Evolutionary conservation across 2,888 invertebrate species (phyloP), one percentile per base, ranked within the genome.

Genomic region (Lordiphosa andalusiaca): DNA sequence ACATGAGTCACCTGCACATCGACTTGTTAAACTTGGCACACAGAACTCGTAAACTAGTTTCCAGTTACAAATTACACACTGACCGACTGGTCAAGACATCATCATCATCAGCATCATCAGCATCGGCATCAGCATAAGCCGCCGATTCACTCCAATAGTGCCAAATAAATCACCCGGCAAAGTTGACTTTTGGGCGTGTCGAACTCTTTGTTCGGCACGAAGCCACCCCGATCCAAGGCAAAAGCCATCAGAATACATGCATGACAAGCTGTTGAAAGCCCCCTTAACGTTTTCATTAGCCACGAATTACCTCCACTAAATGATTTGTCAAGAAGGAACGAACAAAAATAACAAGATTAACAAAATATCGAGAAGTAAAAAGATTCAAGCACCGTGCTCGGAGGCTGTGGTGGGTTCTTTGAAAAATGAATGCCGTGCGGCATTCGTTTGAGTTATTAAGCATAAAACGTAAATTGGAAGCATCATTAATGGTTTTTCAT

Each of bases 221-320:
- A 37, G 21, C 48, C 35, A 61, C 47, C 41, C 37, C 33, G 47
- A 39, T 41, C 47, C 63, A 63, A 62, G 62, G 63, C 57, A 53
- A 53, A 39, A 56, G 19, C n/a, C 10, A 47, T 47, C 39, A 49
- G 7, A 36, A 23, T 23, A 23, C 30, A 30, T 38, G n/a, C 36
- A 58, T 62, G 75, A 73, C 71, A 75, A 71, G 64, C 67, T 64
- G 73, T 60, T 75, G 76, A 78, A 73, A 75, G 63, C 46, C 52
- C 75, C 71, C 60, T 67, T 73, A 80, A 80, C 80, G 72, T 72
- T 80, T 74, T 73, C 76, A 77, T 77, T 77, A 72, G 63, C 54
- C 49, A 49, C 39, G 38, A 51, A 67, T 53, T 51, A 49, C 42
- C 41, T 37, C 50, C 21, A 3, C 39, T 13, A 53, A 46, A 49